Evolutionary conservation across 2,888 invertebrate species (phyloP).

Genomic region (Hybos culiciformis): DNA sequence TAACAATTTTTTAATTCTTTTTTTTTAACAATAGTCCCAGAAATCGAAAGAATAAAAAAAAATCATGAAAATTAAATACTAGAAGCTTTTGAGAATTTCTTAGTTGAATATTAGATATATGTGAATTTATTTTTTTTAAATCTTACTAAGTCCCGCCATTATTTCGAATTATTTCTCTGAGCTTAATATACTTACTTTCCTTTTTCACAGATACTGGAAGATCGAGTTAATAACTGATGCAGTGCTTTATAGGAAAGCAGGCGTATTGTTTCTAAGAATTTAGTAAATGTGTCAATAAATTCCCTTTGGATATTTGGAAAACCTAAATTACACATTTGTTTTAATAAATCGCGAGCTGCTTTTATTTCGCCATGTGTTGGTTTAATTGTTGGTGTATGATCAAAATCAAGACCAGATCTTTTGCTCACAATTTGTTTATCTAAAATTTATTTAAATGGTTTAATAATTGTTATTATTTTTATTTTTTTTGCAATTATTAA

Average conservation of each 20-base stretch:
- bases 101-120: too few relatives aligned
- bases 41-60: neutral
- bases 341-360: slow-evolving; percentile 54
- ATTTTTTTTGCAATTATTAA: slow-evolving; percentile 8
- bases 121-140: too few relatives aligned
- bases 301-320: slow-evolving; percentile 45
- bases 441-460: neutral
- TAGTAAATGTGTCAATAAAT: slow-evolving; percentile 48
- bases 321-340: slow-evolving; percentile 49
- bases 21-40: neutral
- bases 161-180: neutral
- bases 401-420: slow-evolving; percentile 55
- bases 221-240: slow-evolving; percentile 47
- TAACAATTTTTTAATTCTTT: too few relatives aligned
- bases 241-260: slow-evolving; percentile 55
- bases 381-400: slow-evolving; percentile 52
- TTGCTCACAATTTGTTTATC: too few relatives aligned
- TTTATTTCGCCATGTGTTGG: slow-evolving; percentile 57
- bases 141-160: too few relatives aligned
- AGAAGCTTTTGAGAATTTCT: neutral
- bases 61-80: neutral
- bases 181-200: slow-evolving; percentile 47
- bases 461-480: too few relatives aligned
- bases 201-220: slow-evolving; percentile 48
- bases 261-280: slow-evolving; percentile 51